These are phyloP conservation scores for Euborellia annulipes DNA, from an alignment of 1,140 invertebrate species.

Conservation along the genomic window DNA sequence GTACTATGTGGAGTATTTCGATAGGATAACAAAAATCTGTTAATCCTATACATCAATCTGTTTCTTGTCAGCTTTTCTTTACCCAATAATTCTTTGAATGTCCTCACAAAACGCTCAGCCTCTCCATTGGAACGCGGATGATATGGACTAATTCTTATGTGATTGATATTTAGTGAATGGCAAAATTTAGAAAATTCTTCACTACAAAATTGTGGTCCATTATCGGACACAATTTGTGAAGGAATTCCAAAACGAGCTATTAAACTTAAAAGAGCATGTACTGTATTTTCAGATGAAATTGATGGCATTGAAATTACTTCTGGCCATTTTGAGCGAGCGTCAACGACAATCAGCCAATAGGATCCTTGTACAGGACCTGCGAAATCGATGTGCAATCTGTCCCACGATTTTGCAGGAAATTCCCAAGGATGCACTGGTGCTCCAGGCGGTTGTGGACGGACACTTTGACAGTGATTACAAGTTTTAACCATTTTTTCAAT, in stretches of 20 bases:
- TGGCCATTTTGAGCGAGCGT: background rate
- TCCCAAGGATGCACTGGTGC: too few species aligned
- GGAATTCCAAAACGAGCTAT: slow-evolving; percentile 17
- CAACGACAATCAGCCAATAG: background rate
- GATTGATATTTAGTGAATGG: slow-evolving; percentile 13
- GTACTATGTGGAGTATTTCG: too few species aligned
- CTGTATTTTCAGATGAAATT: background rate
- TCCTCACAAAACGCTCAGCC: slow-evolving; percentile 20
- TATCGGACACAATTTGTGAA: slow-evolving; percentile 17
- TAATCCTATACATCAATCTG: too few species aligned
- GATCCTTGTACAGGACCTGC: background rate
- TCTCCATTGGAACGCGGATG: slow-evolving; percentile 16
- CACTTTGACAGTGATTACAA: too few species aligned
- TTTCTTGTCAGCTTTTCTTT: too few species aligned
- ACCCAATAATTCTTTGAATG: slow-evolving; percentile 20
- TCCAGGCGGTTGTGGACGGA: too few species aligned
- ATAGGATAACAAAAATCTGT: too few species aligned
- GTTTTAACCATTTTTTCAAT: background rate
- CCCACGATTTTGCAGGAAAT: background rate
- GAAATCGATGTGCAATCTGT: background rate
- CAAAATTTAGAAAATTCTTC: slow-evolving; percentile 16
- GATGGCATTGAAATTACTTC: background rate
- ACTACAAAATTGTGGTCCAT: slow-evolving; percentile 18
- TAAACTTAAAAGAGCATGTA: background rate
- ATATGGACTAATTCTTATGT: slow-evolving; percentile 15